Conservation (phyloP, 2,888 invertebrate species). For the Hydraecia micacea region DNA sequence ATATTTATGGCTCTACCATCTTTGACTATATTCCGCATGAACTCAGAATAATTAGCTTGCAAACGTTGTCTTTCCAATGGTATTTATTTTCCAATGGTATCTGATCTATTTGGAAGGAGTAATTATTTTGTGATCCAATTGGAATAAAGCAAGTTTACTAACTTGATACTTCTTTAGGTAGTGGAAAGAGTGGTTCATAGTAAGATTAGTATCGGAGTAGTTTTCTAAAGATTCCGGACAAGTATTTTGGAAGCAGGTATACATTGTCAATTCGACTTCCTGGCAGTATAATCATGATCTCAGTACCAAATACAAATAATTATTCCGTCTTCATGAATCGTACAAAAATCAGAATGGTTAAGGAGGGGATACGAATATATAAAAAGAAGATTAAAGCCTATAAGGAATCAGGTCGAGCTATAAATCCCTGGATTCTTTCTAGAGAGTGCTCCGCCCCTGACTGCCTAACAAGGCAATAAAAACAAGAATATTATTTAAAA, state of each 20-base stretch:
- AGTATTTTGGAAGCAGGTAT: neutral
- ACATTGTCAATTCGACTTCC: neutral
- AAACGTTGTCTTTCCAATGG: slow-evolving; percentile 14
- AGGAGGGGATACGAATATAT: neutral
- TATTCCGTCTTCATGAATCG: neutral
- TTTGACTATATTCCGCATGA: neutral
- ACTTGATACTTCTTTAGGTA: neutral
- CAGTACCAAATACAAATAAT: slow-evolving; percentile 10
- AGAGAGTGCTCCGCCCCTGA: neutral
- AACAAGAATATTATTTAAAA: neutral
- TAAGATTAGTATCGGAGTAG: neutral
- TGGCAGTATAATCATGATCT: slow-evolving; percentile 8
- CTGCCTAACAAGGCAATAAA: neutral
- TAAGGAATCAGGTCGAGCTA: neutral
- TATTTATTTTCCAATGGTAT: neutral
- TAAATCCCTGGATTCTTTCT: slow-evolving; percentile 18
- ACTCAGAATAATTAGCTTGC: slow-evolving; percentile 10
- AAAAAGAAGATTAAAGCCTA: neutral
- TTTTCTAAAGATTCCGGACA: neutral
- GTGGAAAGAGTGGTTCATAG: neutral
- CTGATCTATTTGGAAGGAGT: neutral
- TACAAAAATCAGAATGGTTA: neutral
- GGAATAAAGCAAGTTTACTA: slow-evolving; percentile 5
- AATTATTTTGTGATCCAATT: neutral
- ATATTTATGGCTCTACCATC: neutral